Evolutionary conservation across 2,797 vertebrate species (phyloP).

Genomic region (Malurus leucopterus): DNA sequence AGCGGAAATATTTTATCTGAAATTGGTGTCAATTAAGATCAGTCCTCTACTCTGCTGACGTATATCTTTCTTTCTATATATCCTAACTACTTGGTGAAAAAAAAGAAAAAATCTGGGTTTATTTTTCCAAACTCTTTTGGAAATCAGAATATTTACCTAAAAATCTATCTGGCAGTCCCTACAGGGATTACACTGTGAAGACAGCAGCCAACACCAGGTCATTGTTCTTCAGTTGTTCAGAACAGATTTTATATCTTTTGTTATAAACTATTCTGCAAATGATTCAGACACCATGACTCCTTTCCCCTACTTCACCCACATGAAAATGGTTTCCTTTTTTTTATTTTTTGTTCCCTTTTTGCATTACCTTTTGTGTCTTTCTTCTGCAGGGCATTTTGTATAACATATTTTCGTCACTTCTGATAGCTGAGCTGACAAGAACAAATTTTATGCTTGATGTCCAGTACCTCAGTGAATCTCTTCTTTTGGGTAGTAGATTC

Average conservation of each 20-base stretch:
- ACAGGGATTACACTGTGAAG: background rate
- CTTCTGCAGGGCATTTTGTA: background rate
- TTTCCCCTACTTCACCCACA: background rate
- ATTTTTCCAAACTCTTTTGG: background rate
- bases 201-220: background rate
- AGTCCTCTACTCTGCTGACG: background rate
- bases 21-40: background rate
- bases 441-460: background rate
- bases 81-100: background rate
- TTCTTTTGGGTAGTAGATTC: background rate
- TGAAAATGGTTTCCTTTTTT: rapidly evolving
- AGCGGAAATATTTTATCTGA: background rate
- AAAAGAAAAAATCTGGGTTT: rapidly evolving
- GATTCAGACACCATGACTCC: background rate
- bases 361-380: background rate
- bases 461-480: background rate
- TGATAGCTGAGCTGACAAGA: background rate
- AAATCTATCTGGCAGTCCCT: background rate
- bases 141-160: background rate
- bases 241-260: background rate
- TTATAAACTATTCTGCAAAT: background rate
- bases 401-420: background rate
- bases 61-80: background rate
- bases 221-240: background rate
- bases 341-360: background rate